A percentile compares a stretch with the other conserved stretches of the same genome.
Evolutionary conservation across 2,797 vertebrate genomes (phyloP).

Genomic region (Smutsia temminckii): DNA sequence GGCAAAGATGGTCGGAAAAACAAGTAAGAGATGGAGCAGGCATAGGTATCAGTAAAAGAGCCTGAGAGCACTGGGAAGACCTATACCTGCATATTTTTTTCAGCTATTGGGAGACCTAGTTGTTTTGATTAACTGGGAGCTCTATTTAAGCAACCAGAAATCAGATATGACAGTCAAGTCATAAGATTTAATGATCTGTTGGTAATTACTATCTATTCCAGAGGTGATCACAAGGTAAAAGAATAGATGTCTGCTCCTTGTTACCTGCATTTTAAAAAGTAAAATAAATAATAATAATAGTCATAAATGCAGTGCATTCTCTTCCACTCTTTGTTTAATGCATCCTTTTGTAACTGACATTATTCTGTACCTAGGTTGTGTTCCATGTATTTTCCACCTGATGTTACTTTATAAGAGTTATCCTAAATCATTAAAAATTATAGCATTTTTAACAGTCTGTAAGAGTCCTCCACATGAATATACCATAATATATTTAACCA

Average conservation of each 20-base stretch:
- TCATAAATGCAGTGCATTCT: conserved; percentile 12
- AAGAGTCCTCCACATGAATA: background rate
- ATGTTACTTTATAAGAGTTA: conserved; percentile 26
- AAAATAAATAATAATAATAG: background rate
- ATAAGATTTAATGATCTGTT: background rate
- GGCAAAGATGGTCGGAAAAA: background rate
- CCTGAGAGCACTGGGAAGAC: background rate
- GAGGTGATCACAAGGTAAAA: background rate
- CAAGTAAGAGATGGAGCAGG: background rate
- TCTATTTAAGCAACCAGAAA: conserved; percentile 34
- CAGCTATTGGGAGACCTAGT: background rate
- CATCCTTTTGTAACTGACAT: conserved; percentile 42
- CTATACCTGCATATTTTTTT: background rate
- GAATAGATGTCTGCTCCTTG: background rate
- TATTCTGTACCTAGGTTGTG: background rate
- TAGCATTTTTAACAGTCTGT: conserved; percentile 20
- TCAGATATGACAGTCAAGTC: background rate
- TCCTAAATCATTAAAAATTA: conserved; percentile 45
- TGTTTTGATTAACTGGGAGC: background rate
- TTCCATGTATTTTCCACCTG: background rate
- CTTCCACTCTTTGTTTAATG: conserved; percentile 11
- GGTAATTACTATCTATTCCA: background rate
- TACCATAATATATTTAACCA: conserved; percentile 24
- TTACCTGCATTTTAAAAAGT: background rate
- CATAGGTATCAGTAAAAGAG: background rate